Base-by-base conservation (phyloP, 2,888 invertebrate species). In the Netelia fuscicornis region DNA sequence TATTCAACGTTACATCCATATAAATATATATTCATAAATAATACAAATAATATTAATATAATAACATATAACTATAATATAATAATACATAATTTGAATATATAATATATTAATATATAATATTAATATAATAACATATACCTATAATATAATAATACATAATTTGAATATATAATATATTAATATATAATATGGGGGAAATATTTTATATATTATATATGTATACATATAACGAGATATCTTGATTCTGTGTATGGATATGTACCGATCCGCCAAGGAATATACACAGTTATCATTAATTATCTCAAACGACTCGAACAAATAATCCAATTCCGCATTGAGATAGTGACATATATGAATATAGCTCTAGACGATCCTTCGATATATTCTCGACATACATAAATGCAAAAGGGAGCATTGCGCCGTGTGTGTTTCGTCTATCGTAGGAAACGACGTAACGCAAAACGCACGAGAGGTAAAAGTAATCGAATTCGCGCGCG, bases 291-390 rank as follows among this genome's bases (percentile, higher is more conserved):
- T 81, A 79, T 81, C 84, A 81, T 85, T 85, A 85, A 85, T 85
- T 81, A 85, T 64, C 44, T 65, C 70, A 30, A 75, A 78, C 78
- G 68, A 81, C 81, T 81, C 70, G 70, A 70, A 85, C 81, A 81
- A 85, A 81, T 81, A 79, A 85, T 85, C 78, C 81, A 81, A 81
- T 85, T 85, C 84, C 84, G 78, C 81, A 81, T 85, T 75, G 81
- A 65, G 65, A 81, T 65, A 60, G 10, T 25, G 44, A 44, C 30
- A 60, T 72, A 42, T 72, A 58, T 58, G 23, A 48, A 62, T 62
- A 42, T 48, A 62, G 72, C 60, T 72, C 62, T 78, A 65, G 60
- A 52, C 74, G 68, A 58, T 80, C 71, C 74, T 81, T 81, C 74
- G 84, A 48, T 74, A 48, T 65, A 75, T 71, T 77, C 67, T 71